Evolutionary conservation across 2,888 invertebrate genomes (phyloP).

Genomic region (Metellina segmentata): DNA sequence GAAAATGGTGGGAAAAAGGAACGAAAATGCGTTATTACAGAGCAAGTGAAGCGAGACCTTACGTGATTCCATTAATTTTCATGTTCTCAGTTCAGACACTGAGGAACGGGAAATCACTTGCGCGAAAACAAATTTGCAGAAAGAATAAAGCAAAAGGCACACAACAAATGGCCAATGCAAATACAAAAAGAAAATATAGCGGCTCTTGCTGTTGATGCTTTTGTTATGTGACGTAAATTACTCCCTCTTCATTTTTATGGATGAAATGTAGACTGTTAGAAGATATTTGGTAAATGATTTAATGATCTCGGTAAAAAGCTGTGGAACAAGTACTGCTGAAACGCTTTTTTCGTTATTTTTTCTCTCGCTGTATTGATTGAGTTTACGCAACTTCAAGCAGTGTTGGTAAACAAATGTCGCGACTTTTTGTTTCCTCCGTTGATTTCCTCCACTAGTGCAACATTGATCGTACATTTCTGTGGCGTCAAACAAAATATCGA

Average conservation of each 20-base stretch:
- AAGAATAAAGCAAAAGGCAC: conserved; percentile 19
- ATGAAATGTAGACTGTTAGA: background rate
- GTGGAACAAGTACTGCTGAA: background rate
- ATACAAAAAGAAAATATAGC: conserved; percentile 25
- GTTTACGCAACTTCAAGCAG: background rate
- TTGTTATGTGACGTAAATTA: conserved; percentile 9
- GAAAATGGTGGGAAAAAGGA: conserved; percentile 7
- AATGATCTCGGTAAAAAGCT: conserved; percentile 18
- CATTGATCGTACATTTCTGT: too few relatives aligned
- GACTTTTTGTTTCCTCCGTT: background rate
- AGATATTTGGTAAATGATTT: conserved; percentile 25
- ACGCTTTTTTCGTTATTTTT: background rate
- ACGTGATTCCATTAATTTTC: conserved; percentile 65
- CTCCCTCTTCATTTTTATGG: background rate
- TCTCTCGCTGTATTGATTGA: background rate
- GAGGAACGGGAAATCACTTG: conserved; percentile 3
- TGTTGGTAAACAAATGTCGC: background rate
- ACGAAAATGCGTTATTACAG: conserved; percentile 44
- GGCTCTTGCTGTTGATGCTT: conserved; percentile 23
- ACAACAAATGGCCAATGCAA: conserved; percentile 2
- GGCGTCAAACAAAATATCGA: too few relatives aligned
- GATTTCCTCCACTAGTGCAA: too few relatives aligned
- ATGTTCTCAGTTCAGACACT: conserved; percentile 20
- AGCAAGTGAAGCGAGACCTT: conserved; percentile 44
- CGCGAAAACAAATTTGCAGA: conserved; percentile 33